phyloP scores from a whole-genome alignment of 1,140 invertebrate species.

The Aricia agestis region DNA sequence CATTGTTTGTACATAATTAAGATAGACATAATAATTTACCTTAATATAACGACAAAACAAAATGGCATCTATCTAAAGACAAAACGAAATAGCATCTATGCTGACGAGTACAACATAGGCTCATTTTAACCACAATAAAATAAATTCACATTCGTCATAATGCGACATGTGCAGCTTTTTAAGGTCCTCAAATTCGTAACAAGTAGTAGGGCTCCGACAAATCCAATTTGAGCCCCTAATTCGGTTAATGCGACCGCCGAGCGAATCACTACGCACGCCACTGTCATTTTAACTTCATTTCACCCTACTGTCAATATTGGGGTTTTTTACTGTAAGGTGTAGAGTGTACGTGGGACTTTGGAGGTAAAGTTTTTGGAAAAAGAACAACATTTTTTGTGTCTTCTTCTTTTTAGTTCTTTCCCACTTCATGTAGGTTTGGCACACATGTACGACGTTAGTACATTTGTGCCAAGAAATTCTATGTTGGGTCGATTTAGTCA shows the following conservation, averaged over 20 bases:
- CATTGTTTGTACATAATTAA: too few relatives aligned
- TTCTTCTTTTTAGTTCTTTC: too few relatives aligned
- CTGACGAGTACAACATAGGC: too few relatives aligned
- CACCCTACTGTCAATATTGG: conserved; percentile 44
- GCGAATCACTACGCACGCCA: conserved; percentile 70
- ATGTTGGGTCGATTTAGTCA: too few relatives aligned
- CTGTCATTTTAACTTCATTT: conserved; percentile 75
- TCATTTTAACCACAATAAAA: not conserved
- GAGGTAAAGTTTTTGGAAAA: not conserved
- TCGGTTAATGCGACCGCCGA: conserved; percentile 65
- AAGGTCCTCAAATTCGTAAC: conserved; percentile 56
- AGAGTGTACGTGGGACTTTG: not conserved
- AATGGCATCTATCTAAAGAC: too few relatives aligned
- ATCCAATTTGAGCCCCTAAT: conserved; percentile 71
- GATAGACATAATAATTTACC: too few relatives aligned
- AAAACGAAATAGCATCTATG: too few relatives aligned
- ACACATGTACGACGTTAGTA: too few relatives aligned
- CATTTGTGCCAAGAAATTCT: too few relatives aligned
- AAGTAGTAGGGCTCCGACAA: conserved; percentile 64
- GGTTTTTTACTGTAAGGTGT: conserved; percentile 18
- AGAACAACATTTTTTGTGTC: too few relatives aligned
- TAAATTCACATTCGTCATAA: conserved; percentile 13
- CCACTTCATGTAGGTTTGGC: too few relatives aligned
- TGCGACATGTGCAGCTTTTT: conserved; percentile 34
- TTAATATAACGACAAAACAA: too few relatives aligned